Conservation (phyloP, 2,797 vertebrate species). For the Margarornis squamiger region DNA sequence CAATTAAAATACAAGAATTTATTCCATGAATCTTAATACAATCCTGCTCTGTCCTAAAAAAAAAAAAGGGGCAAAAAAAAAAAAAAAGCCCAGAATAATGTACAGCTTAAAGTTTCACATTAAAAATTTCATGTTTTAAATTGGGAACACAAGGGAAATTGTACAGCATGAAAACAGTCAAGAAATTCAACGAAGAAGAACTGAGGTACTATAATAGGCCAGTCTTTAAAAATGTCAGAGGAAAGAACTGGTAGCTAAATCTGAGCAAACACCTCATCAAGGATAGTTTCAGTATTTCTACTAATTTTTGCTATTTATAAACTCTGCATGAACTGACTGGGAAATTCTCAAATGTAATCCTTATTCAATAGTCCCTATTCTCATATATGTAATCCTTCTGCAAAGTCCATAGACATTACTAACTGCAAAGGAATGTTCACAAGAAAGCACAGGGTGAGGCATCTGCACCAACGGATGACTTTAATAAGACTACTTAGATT, state of each 20-base stretch:
- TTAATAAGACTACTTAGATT: neutral
- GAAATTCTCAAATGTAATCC: neutral
- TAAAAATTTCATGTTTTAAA: neutral
- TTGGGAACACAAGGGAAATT: neutral
- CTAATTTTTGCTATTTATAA: neutral
- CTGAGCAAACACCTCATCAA: neutral
- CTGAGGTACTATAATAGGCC: neutral
- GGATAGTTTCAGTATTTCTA: neutral
- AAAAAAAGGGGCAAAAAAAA: neutral
- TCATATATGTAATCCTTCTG: neutral
- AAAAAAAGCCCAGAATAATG: neutral
- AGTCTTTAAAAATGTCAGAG: neutral
- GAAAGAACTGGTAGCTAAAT: neutral
- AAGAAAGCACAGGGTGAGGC: neutral
- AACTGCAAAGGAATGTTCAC: neutral
- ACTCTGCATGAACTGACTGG: neutral
- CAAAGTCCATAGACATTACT: fast-evolving
- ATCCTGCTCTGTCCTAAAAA: neutral
- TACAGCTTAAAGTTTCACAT: neutral
- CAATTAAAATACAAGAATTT: neutral
- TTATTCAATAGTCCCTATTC: neutral
- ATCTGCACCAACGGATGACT: neutral
- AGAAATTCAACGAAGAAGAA: neutral
- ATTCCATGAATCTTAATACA: neutral
- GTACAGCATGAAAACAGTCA: neutral